Base-by-base conservation (phyloP, 2,797 vertebrate species). In the Parauchenoglanis ngamensis region DNA sequence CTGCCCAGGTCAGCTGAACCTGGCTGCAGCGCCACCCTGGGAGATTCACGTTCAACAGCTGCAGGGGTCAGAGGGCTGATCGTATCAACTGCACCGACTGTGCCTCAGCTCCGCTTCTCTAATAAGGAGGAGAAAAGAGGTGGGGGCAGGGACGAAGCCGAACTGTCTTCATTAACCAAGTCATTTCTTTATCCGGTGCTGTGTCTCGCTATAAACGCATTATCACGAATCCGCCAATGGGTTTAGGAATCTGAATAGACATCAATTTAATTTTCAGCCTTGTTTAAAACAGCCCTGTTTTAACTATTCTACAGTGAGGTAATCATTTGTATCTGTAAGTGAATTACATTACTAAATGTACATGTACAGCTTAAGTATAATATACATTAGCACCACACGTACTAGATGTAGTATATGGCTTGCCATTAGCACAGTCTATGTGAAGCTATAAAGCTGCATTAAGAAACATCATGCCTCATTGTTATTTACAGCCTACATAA, bases 1-100 rank as follows among this genome's bases (percentile, higher is more conserved):
- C 90, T 85, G 86, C 85, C 92, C 89, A 56, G 89, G 91, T 92
- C 92, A 94, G 87, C 87, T 93, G 94, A 95, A 93, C 93, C 92
- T 90, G 84, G 88, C 85, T 89, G 90, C 90, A 83, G 89, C 93
- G 89, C 87, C 90, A 87, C 87, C 81, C 90, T 85, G 77, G 84
- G 90, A 92, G 59, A 76, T 85, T 94, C 85, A 61, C 91, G 91
- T 93, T 95, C 87, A 95, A 94, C 92, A 94, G 93, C 94, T 93
- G 92, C 90, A 90, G 88, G 92, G 94, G 94, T 96, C 94, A 94
- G 75, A 35, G 77, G 70, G 89, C 85, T 59, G 88, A 89, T 76
- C 72, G 12, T 75, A 78, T 88, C 57, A 23, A 92, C 77, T 90
- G 83, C 84, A 79, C 85, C 83, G 49, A 86, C 89, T 91, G 88